A percentile compares a stretch with the other conserved stretches of the same genome.
Conservation (phyloP, 1,140 invertebrate genomes). For the Mycetomoellerius zeteki region DNA sequence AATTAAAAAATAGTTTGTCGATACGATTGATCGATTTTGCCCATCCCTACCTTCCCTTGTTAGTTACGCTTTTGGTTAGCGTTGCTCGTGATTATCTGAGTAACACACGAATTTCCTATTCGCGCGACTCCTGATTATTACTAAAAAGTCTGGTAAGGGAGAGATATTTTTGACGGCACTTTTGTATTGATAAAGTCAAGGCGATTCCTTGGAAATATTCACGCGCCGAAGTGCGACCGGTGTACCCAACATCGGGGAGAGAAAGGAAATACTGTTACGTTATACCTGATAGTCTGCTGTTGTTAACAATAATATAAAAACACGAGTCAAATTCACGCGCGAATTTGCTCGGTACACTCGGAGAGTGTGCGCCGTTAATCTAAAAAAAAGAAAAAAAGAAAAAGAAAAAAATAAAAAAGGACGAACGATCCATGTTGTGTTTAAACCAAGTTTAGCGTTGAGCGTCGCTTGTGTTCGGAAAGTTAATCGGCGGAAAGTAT, state of each 20-base stretch:
- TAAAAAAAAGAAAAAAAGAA: conserved; percentile 28
- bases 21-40: neutral
- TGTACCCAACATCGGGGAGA: conserved; percentile 75
- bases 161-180: conserved; percentile 79
- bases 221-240: conserved; percentile 78
- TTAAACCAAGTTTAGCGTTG: conserved; percentile 47
- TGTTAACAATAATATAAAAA: conserved; percentile 80
- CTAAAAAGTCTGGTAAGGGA: conserved; percentile 70
- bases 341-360: conserved; percentile 68
- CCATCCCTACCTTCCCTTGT: conserved; percentile 10
- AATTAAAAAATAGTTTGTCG: conserved; percentile 27
- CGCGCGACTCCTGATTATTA: conserved; percentile 62
- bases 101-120: conserved; percentile 60
- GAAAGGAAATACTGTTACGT: conserved; percentile 69
- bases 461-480: conserved; percentile 10
- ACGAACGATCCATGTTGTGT: conserved; percentile 48
- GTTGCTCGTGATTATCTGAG: conserved; percentile 38
- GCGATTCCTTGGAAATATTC: conserved; percentile 71
- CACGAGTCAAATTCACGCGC: conserved; percentile 58
- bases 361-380: conserved; percentile 55
- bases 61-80: conserved; percentile 41
- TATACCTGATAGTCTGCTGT: conserved; percentile 81
- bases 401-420: conserved; percentile 44
- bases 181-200: conserved; percentile 75
- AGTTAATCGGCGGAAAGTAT: neutral